These are phyloP conservation scores for pig (Sus scrofa) DNA, from an alignment of 2,113 vertebrate genomes.

Conservation along the genomic window DNA sequence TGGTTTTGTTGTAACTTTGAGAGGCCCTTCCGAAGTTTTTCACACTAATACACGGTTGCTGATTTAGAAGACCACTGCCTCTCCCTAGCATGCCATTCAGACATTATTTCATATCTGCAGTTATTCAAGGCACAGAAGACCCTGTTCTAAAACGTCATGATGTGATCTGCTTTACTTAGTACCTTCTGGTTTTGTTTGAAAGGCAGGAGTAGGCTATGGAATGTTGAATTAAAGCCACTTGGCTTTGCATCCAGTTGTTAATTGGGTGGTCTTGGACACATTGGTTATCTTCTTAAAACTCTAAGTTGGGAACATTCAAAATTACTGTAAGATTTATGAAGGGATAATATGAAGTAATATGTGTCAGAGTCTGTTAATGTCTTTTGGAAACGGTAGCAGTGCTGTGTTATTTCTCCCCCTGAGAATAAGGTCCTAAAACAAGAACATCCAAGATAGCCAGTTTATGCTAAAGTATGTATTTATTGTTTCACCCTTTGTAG, in stretches of 20 bases:
- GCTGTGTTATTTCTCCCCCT: background rate
- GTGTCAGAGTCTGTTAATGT: background rate
- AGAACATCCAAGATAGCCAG: background rate
- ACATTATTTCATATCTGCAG: background rate
- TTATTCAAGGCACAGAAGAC: background rate
- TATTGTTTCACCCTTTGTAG: background rate
- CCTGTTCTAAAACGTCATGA: rapidly evolving
- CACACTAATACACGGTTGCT: background rate
- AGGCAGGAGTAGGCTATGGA: background rate
- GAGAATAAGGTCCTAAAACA: background rate
- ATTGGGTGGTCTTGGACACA: background rate
- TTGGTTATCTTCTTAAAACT: background rate
- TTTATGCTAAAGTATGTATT: background rate
- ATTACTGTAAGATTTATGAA: background rate
- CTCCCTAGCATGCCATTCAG: background rate
- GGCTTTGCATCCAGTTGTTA: background rate
- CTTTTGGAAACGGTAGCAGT: background rate
- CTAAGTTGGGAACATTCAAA: background rate
- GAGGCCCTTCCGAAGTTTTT: background rate
- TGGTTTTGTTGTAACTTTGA: conserved; percentile 22
- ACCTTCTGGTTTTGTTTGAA: background rate
- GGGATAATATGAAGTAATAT: background rate
- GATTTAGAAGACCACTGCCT: background rate
- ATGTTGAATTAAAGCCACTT: background rate
- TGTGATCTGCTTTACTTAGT: background rate